Conservation (phyloP, 2,797 vertebrate species). For the Pempheris klunzingeri region DNA sequence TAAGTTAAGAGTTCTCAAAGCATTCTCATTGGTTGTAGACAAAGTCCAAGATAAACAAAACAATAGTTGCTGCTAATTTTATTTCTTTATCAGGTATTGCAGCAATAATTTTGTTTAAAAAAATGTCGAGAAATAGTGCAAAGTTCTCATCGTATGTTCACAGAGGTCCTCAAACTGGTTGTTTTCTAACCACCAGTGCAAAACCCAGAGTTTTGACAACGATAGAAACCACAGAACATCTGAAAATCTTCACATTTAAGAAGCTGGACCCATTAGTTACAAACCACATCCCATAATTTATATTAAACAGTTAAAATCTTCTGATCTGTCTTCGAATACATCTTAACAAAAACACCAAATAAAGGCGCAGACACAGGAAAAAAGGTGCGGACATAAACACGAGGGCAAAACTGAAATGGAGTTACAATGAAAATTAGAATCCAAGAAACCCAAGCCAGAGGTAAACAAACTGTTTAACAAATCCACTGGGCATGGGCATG, state of each 20-base stretch:
- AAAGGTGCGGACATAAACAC: not conserved
- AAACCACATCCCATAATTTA: not conserved
- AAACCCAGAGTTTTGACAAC: not conserved
- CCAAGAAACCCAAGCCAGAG: conserved; percentile 24
- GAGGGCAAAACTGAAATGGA: not conserved
- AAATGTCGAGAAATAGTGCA: not conserved
- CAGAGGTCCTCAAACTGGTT: not conserved
- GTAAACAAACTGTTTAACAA: conserved; percentile 48
- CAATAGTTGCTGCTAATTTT: accelerated
- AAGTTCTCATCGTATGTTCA: too few species aligned
- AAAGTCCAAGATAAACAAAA: not conserved
- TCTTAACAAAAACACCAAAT: not conserved
- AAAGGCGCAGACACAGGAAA: not conserved
- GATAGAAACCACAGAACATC: not conserved
- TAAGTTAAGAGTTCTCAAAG: not conserved
- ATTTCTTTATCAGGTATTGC: not conserved
- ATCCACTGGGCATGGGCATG: conserved; percentile 35
- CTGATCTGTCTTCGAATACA: not conserved
- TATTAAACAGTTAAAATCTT: not conserved
- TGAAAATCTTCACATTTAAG: not conserved
- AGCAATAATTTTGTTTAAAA: not conserved
- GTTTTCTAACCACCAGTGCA: not conserved
- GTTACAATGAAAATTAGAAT: not conserved
- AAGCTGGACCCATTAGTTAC: not conserved
- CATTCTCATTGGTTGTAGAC: not conserved